These are phyloP conservation scores for Cheirogaleus major DNA, from an alignment of 2,797 vertebrate genomes.

Conservation along the genomic window DNA sequence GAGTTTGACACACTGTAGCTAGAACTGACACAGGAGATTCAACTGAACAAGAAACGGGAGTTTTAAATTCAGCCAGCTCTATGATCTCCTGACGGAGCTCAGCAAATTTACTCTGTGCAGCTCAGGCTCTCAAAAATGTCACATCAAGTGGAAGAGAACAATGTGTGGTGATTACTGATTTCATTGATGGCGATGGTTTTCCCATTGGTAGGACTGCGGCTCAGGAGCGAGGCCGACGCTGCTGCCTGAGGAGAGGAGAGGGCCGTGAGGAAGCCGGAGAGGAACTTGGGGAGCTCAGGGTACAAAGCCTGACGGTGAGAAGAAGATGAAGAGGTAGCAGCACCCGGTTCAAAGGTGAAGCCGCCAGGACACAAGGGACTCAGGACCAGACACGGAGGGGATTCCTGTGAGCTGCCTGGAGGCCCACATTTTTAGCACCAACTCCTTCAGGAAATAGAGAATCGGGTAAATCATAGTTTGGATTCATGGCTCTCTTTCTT, in stretches of 20 bases:
- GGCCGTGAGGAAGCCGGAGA: neutral
- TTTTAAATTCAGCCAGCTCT: neutral
- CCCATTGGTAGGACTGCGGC: too few relatives aligned
- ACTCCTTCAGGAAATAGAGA: neutral
- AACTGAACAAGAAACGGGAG: neutral
- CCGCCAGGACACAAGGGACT: rapidly evolving
- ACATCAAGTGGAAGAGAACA: neutral
- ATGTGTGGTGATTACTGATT: neutral
- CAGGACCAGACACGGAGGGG: neutral
- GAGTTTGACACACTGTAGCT: constrained; percentile 39
- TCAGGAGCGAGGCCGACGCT: neutral
- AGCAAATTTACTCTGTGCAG: neutral
- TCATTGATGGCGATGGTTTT: neutral
- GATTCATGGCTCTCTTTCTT: neutral
- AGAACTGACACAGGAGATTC: neutral
- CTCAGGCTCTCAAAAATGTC: neutral
- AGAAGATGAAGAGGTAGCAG: neutral
- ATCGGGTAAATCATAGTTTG: neutral
- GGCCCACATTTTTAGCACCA: neutral
- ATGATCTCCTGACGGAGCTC: neutral
- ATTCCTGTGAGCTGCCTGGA: neutral
- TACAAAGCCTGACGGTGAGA: neutral
- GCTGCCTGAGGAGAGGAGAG: too few relatives aligned
- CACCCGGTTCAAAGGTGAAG: rapidly evolving
- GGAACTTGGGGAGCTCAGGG: neutral